These are phyloP conservation scores for Psococerastis gibbosa DNA, from an alignment of 2,888 invertebrate genomes.

Conservation along the genomic window DNA sequence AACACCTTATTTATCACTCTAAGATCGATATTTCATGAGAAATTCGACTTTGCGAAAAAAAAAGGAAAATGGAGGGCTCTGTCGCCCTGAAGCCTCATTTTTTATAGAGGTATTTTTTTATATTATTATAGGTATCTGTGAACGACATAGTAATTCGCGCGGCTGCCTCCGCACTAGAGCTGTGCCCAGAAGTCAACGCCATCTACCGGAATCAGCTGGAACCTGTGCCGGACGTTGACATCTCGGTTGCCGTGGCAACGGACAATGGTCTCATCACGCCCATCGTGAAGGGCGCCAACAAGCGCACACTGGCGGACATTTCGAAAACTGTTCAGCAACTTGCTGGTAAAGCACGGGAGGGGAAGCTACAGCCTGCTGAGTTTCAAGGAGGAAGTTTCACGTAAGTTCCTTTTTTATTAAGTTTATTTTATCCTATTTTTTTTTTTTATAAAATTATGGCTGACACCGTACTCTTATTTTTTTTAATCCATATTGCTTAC, in stretches of 20 bases:
- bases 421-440: too few relatives aligned
- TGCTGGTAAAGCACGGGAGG: slow-evolving; percentile 36
- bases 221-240: slow-evolving; percentile 30
- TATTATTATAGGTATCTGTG: slow-evolving; percentile 29
- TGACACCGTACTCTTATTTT: too few relatives aligned
- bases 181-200: slow-evolving; percentile 29
- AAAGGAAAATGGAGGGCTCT: too few relatives aligned
- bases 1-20: too few relatives aligned
- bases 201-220: slow-evolving; percentile 28
- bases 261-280: slow-evolving; percentile 44
- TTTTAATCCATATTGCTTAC: background rate
- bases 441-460: too few relatives aligned
- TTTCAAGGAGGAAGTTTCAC: slow-evolving; percentile 39
- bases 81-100: too few relatives aligned
- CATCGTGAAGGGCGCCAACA: slow-evolving; percentile 35
- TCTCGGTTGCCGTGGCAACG: slow-evolving; percentile 44
- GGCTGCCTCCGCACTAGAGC: slow-evolving; percentile 35
- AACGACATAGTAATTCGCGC: slow-evolving; percentile 49
- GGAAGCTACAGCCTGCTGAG: slow-evolving; percentile 44
- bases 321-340: slow-evolving; percentile 30
- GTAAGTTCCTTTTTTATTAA: slow-evolving; percentile 24
- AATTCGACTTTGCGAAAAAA: too few relatives aligned
- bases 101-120: background rate
- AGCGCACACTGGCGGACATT: slow-evolving; percentile 33
- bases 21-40: too few relatives aligned